Percentiles rank a stretch among this genome's conserved stretches.
Conservation (phyloP, 2,888 invertebrate genomes). For the Phasia obesa region DNA sequence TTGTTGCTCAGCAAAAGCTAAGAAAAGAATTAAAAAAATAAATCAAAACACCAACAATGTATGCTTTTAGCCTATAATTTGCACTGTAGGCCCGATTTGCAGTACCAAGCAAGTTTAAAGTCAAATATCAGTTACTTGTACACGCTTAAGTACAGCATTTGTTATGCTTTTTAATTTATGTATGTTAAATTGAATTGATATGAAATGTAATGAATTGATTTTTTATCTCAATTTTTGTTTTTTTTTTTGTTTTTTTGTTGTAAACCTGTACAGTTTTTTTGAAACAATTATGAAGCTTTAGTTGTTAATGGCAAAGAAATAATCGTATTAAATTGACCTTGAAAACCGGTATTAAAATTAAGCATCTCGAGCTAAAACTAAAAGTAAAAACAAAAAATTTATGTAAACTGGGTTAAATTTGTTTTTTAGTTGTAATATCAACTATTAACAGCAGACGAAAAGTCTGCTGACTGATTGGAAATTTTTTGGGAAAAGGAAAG, state of each 20-base stretch:
- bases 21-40: not conserved
- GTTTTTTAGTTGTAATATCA: conserved; percentile 1
- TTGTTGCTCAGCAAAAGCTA: not conserved
- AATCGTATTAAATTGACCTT: conserved; percentile 44
- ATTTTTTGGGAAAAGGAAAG: not conserved
- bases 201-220: conserved; percentile 39
- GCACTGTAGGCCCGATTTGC: conserved; percentile 7
- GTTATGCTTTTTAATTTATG: conserved; percentile 45
- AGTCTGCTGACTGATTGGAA: conserved; percentile 28
- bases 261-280: conserved; percentile 51
- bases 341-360: conserved; percentile 57
- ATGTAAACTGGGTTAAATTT: conserved; percentile 50
- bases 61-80: not conserved
- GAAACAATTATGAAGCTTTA: conserved; percentile 39
- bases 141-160: conserved; percentile 6
- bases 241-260: conserved; percentile 10
- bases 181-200: conserved; percentile 45
- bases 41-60: not conserved
- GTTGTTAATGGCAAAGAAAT: conserved; percentile 36
- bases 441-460: conserved; percentile 13
- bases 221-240: conserved; percentile 13
- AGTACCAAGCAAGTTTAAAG: not conserved
- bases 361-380: conserved; percentile 11
- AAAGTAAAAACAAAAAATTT: conserved; percentile 1
- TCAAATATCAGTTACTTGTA: not conserved